Evolutionary conservation across 2,797 vertebrate genomes (phyloP).

Genomic region (Tiaroga cobitis): DNA sequence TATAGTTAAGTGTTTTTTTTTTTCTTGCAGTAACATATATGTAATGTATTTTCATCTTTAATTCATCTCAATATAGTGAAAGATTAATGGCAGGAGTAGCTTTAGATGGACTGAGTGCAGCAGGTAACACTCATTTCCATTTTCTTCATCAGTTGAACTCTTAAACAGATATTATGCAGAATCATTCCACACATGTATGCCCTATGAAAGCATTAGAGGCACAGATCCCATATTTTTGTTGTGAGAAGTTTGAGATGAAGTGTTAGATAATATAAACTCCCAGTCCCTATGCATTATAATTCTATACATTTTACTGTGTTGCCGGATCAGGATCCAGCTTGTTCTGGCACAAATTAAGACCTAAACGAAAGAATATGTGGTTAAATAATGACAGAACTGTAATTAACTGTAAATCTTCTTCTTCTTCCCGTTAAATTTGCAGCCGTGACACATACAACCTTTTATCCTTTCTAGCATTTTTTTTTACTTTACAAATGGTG

Average conservation of each 20-base stretch:
- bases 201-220: not conserved
- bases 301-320: not conserved
- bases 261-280: not conserved
- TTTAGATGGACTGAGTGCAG: not conserved
- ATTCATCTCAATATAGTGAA: not conserved
- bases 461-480: not conserved
- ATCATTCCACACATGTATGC: not conserved
- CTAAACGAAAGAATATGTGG: not conserved
- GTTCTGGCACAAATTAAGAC: not conserved
- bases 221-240: not conserved
- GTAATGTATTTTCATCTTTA: not conserved
- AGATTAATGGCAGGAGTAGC: not conserved
- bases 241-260: not conserved
- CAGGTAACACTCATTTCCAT: not conserved
- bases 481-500: not conserved
- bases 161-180: not conserved
- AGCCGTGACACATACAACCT: not conserved
- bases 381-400: not conserved
- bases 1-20: not conserved
- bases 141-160: conserved; percentile 11
- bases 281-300: not conserved
- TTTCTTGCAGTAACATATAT: not conserved
- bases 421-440: not conserved
- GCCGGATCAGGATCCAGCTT: not conserved
- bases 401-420: not conserved